A percentile compares a stretch with the other conserved stretches of the same genome.
These are phyloP conservation scores for Orientallactaga sibirica DNA, from an alignment of 2,797 vertebrate species.

Conservation along the genomic window DNA sequence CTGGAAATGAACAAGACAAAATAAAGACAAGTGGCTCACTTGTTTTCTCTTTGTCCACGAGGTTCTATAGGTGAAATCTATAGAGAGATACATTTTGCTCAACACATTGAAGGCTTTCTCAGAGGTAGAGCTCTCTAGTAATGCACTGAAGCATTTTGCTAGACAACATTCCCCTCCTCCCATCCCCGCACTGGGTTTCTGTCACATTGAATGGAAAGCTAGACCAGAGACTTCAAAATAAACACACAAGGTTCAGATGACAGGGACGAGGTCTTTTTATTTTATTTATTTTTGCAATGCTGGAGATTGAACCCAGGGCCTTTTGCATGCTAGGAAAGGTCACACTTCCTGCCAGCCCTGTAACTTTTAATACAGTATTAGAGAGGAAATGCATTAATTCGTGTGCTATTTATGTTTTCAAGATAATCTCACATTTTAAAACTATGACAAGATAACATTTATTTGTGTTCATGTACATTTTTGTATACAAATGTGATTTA, in stretches of 20 bases:
- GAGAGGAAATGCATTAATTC: conserved; percentile 26
- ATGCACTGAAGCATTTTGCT: background rate
- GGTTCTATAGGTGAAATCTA: background rate
- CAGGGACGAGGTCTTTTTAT: background rate
- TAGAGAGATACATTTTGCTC: background rate
- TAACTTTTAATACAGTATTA: background rate
- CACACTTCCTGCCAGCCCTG: background rate
- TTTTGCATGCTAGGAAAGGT: background rate
- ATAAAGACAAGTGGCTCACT: background rate
- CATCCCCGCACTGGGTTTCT: background rate
- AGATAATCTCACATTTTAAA: conserved; percentile 11
- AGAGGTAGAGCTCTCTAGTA: background rate
- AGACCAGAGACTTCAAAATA: conserved; percentile 29
- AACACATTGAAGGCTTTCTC: background rate
- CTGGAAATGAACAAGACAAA: conserved; percentile 26
- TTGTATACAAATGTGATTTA: background rate
- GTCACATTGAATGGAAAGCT: background rate
- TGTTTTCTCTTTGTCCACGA: conserved; percentile 54
- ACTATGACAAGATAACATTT: background rate
- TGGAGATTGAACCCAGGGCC: background rate
- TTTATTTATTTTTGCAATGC: background rate
- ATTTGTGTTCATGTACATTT: background rate
- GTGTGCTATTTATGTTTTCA: conserved; percentile 4
- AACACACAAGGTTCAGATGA: background rate
- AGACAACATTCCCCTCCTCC: background rate